A percentile compares a stretch with the other conserved stretches of the same genome.
Conservation (phyloP, 1,140 invertebrate species). For the Hyphantria cunea region DNA sequence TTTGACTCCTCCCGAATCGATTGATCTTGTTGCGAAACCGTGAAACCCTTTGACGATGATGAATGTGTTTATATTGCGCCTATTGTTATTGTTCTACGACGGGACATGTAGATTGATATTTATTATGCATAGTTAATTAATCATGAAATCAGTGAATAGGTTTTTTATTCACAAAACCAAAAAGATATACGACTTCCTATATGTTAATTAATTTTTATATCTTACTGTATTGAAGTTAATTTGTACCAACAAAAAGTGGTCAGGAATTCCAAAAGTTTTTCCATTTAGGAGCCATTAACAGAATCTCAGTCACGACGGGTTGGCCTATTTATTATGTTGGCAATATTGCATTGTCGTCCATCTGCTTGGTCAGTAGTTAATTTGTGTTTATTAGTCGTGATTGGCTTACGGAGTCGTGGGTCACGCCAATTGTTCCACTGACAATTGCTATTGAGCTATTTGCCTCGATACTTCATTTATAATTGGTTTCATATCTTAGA, state of each 20-base stretch:
- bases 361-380: slow-evolving; percentile 63
- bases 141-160: slow-evolving; percentile 15
- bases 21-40: slow-evolving; percentile 52
- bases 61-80: slow-evolving; percentile 35
- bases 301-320: slow-evolving; percentile 13
- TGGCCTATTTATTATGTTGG: slow-evolving; percentile 40
- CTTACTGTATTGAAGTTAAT: slow-evolving; percentile 5
- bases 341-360: slow-evolving; percentile 11
- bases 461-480: slow-evolving; percentile 29
- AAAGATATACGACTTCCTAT: slow-evolving; percentile 4
- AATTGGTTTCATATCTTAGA: slow-evolving; percentile 19
- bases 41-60: slow-evolving; percentile 53
- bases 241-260: slow-evolving; percentile 6
- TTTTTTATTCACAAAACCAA: slow-evolving; percentile 3
- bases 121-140: slow-evolving; percentile 4
- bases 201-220: neutral
- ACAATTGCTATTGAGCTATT: slow-evolving; percentile 50
- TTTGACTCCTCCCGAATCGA: slow-evolving; percentile 45
- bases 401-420: slow-evolving; percentile 54
- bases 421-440: slow-evolving; percentile 45
- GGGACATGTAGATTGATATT: slow-evolving; percentile 4
- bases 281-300: slow-evolving; percentile 1
- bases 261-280: slow-evolving; percentile 9
- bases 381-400: slow-evolving; percentile 71
- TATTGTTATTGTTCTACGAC: slow-evolving; percentile 37